phyloP scores from a whole-genome alignment of 37 sponge, comb jelly and placozoan genomes.

The Haliclona indistincta region DNA sequence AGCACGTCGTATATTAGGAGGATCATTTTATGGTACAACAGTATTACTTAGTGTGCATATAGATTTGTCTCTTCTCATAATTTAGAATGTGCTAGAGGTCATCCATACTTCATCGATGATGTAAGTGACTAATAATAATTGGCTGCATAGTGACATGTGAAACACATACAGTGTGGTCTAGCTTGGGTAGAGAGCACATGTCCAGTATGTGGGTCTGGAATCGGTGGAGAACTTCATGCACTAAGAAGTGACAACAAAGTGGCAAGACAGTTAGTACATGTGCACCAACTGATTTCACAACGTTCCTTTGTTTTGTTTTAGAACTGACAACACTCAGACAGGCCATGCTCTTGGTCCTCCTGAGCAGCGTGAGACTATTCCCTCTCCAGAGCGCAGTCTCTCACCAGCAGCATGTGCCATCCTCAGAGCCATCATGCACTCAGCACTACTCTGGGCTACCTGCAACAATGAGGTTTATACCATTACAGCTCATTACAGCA shows the following conservation, averaged over 20 bases:
- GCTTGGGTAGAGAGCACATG: slow-evolving; percentile 32
- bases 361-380: slow-evolving; percentile 18
- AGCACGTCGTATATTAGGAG: slow-evolving; percentile 14
- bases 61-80: neutral
- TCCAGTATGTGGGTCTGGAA: slow-evolving; percentile 27
- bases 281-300: neutral
- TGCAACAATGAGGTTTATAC: slow-evolving; percentile 22
- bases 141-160: neutral
- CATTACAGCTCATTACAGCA: no score
- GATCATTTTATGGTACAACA: slow-evolving; percentile 1
- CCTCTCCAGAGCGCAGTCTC: slow-evolving; percentile 48
- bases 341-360: slow-evolving; percentile 59
- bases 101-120: slow-evolving; percentile 70
- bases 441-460: slow-evolving; percentile 48
- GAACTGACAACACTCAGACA: slow-evolving; percentile 48
- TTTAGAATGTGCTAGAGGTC: slow-evolving; percentile 73
- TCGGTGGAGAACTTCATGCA: slow-evolving; percentile 50
- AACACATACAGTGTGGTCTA: slow-evolving; percentile 36
- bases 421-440: slow-evolving; percentile 57
- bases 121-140: slow-evolving; percentile 24
- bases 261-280: slow-evolving; percentile 44
- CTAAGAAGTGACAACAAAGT: slow-evolving; percentile 18
- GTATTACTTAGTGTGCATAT: neutral
- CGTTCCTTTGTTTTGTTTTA: neutral
- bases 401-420: slow-evolving; percentile 48